Conservation (phyloP, 2,888 invertebrate species). For the Scotopteryx bipunctaria region DNA sequence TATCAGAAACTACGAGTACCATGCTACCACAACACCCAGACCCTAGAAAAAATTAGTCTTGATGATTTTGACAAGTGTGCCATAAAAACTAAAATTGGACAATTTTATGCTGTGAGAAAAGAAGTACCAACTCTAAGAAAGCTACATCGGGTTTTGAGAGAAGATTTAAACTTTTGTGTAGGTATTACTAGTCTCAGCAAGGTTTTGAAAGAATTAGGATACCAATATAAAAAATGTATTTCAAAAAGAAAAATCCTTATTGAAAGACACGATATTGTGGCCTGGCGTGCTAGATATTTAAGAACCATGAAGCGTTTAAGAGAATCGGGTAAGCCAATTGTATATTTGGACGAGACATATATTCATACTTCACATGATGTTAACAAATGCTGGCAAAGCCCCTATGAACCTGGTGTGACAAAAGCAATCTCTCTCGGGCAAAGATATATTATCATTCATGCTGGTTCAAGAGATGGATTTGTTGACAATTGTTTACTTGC, state of each 20-base stretch:
- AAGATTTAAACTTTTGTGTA: background rate
- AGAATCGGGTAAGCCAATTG: conserved; percentile 6
- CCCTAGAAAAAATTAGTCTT: conserved; percentile 6
- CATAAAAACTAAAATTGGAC: background rate
- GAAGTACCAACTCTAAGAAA: conserved; percentile 1
- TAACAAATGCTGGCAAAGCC: conserved; percentile 6
- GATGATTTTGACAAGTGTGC: conserved; percentile 1
- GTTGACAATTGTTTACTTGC: conserved; percentile 1
- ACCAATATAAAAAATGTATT: background rate
- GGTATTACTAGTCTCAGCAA: background rate
- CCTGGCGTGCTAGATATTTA: conserved; percentile 5
- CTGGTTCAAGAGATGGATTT: conserved; percentile 16
- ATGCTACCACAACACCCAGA: no score
- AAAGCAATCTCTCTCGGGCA: conserved; percentile 15
- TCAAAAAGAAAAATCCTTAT: conserved; percentile 8
- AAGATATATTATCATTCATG: conserved; percentile 19
- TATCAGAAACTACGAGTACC: no score
- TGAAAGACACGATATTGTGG: conserved; percentile 7
- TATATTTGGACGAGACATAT: background rate
- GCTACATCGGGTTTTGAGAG: background rate
- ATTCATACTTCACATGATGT: conserved; percentile 2
- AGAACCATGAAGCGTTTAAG: conserved; percentile 9
- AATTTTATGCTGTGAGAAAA: conserved; percentile 1
- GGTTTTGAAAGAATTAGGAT: conserved; percentile 1
- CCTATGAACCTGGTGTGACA: conserved; percentile 10